Evolutionary conservation across 2,113 vertebrate species (phyloP).

Genomic region (Rhinoderma darwinii): DNA sequence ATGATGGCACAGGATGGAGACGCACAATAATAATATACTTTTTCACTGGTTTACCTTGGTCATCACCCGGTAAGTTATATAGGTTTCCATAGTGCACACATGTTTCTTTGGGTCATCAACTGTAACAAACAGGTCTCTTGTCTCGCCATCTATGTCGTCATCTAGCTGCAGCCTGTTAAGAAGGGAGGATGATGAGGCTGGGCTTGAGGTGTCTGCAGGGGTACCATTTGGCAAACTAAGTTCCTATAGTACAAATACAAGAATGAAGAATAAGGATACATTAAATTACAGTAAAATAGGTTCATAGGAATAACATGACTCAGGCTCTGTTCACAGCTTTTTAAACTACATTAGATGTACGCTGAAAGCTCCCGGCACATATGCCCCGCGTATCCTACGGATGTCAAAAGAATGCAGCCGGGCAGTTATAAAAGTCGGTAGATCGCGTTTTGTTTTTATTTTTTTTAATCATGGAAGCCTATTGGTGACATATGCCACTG

Average conservation of each 20-base stretch:
- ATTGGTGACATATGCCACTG: too few relatives aligned
- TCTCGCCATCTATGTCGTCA: constrained; percentile 88
- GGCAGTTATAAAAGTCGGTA: too few relatives aligned
- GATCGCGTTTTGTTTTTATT: too few relatives aligned
- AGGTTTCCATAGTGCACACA: constrained; percentile 97
- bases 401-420: too few relatives aligned
- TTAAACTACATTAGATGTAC: too few relatives aligned
- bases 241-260: constrained; percentile 74
- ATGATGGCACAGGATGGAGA: not conserved
- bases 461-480: too few relatives aligned
- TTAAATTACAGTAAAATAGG: too few relatives aligned
- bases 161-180: constrained; percentile 93
- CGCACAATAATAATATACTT: not conserved
- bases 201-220: constrained; percentile 88
- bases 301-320: too few relatives aligned
- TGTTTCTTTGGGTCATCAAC: constrained; percentile 98
- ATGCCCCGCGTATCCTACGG: too few relatives aligned
- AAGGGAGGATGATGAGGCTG: constrained; percentile 88
- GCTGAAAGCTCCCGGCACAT: too few relatives aligned
- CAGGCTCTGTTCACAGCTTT: too few relatives aligned
- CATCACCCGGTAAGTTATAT: constrained; percentile 94
- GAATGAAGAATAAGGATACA: not conserved
- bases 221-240: constrained; percentile 89
- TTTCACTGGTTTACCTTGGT: constrained; percentile 81
- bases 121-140: constrained; percentile 93